Conservation (phyloP, 2,797 vertebrate species). For the Echeneis naucrates region DNA sequence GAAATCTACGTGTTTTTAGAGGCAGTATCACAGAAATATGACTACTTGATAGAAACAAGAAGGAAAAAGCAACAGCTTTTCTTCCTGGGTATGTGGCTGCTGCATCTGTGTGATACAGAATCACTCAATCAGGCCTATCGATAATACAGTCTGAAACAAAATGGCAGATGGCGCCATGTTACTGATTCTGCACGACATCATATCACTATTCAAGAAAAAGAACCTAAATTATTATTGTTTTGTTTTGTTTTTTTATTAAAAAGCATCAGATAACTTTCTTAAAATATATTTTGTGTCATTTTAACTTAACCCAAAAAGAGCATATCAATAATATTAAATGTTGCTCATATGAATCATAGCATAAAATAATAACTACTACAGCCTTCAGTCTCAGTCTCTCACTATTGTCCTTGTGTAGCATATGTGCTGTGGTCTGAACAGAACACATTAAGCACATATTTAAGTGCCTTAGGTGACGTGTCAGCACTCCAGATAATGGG, state of each 20-base stretch:
- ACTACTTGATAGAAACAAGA: neutral
- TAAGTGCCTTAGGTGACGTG: slow-evolving; percentile 12
- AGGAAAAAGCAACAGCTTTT: neutral
- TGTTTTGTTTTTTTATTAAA: slow-evolving; percentile 3
- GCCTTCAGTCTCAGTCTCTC: neutral
- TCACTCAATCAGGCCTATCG: slow-evolving; percentile 51
- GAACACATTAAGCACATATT: slow-evolving; percentile 17
- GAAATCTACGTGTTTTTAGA: neutral
- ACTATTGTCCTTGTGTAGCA: neutral
- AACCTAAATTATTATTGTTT: neutral
- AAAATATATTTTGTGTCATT: neutral
- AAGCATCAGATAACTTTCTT: neutral
- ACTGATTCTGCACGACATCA: slow-evolving; percentile 14
- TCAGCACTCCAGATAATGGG: slow-evolving; percentile 22
- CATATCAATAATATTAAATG: neutral
- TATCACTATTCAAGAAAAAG: neutral
- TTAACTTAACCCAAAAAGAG: neutral
- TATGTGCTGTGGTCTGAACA: slow-evolving; percentile 2
- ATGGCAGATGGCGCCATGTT: slow-evolving; percentile 71
- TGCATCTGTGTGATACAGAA: slow-evolving; percentile 35
- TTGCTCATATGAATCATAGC: neutral
- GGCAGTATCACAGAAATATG: neutral
- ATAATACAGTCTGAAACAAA: slow-evolving; percentile 61
- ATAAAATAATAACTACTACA: slow-evolving; percentile 3
- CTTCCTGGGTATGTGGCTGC: slow-evolving; percentile 4